Base-by-base conservation (phyloP, 2,888 invertebrate species). In the Drosophila macrospina region DNA sequence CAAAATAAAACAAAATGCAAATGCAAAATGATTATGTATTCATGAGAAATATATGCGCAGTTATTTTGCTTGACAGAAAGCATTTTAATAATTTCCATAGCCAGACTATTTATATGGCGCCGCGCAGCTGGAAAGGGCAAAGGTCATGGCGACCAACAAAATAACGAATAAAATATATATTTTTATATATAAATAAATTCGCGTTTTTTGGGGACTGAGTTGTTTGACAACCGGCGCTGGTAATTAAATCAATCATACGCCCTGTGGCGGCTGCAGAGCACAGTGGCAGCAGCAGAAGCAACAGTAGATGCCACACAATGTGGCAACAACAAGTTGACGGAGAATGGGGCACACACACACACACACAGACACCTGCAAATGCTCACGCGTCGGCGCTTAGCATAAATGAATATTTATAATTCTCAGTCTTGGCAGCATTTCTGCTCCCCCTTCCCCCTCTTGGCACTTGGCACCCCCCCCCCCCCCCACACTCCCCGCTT, bases 321-420 rank as follows among this genome's bases (percentile, higher is more conserved):
- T 26, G 26, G 30, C 36, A 48, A 20, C 20, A 37, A 5, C 34
- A 34, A 34, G 2, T 3, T 20, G 20, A 1, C 20, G 3, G 2
- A 8, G 36, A 34, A 13, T 28, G 37, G 11, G 55, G 45, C 77
- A 60, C 54, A 66, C 57, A 4, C 28, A 36, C 47, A 48, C 71
- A 64, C 65, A 62, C 63, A 36, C 71, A 79, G 72, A 77, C 86
- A 88, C 83, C 88, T 84, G 83, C 63, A 68, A 64, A 74, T 50
- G 69, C 83, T 69, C 78, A 61, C 79, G 71, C 69, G 57, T 70
- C 63, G 80, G 41, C 74, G 88, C 88, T 85, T 88, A 78, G 80
- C 85, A 88, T 88, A 85, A 85, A 85, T 85, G 85, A 85, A 85
- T 85, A 85, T 85, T 85, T 85, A 88, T 85, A 85, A 85, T 86